Conservation (phyloP, 2,888 invertebrate genomes). For the Drosophila demipolita region DNA sequence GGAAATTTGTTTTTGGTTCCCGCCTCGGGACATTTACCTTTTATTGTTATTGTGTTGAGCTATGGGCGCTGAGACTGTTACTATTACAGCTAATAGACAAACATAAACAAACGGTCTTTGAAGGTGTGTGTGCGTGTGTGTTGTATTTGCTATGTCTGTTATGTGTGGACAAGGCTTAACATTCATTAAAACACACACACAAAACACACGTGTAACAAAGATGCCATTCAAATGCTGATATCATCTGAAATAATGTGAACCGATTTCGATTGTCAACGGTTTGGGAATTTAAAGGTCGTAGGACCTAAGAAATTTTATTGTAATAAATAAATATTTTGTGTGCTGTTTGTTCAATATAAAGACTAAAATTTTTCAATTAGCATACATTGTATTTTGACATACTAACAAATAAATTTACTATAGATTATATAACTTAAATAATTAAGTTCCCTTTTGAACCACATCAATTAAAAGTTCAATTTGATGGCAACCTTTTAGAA, state of each 20-base stretch:
- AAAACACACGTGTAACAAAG: conserved; percentile 26
- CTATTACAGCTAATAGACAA: conserved; percentile 36
- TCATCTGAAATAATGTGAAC: conserved; percentile 43
- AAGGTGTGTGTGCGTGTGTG: conserved; percentile 16
- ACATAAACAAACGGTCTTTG: conserved; percentile 40
- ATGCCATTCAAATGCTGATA: conserved; percentile 61
- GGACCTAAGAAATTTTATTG: conserved; percentile 42
- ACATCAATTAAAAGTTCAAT: conserved; percentile 17
- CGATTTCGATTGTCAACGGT: conserved; percentile 39
- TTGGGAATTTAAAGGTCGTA: conserved; percentile 36
- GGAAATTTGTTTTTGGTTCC: conserved; percentile 52
- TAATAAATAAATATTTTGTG: not conserved
- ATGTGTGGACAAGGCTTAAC: conserved; percentile 16
- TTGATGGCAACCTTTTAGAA: conserved; percentile 23
- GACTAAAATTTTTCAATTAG: not conserved
- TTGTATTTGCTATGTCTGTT: not conserved
- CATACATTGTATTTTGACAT: not conserved
- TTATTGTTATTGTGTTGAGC: conserved; percentile 24
- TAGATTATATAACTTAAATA: not conserved
- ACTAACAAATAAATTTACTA: not conserved
- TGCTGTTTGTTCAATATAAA: conserved; percentile 10
- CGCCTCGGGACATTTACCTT: conserved; percentile 34
- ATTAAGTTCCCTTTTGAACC: not conserved
- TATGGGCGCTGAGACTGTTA: conserved; percentile 21
- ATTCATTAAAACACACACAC: conserved; percentile 31